Conservation (phyloP, 92 coral and sea anemone genomes). For the Siderastrea radians region DNA sequence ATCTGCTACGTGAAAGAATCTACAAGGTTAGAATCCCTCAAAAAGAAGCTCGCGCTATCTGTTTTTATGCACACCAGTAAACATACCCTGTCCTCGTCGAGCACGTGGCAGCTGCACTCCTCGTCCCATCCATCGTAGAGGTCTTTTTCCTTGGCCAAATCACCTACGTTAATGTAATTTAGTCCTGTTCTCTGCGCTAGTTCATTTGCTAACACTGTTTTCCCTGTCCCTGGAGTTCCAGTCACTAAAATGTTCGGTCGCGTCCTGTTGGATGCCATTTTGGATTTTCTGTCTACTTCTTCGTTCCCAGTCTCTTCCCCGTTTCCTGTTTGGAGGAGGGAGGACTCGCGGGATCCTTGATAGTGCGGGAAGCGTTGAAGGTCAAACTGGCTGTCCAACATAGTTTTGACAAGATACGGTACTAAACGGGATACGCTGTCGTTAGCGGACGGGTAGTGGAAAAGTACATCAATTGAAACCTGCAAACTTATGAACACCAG, state of each 20-base stretch:
- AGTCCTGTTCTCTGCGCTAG: constrained; percentile 91
- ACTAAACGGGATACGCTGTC: too few relatives aligned
- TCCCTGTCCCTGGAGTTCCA: constrained; percentile 99
- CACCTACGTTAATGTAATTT: constrained; percentile 85
- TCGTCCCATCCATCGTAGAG: constrained; percentile 97
- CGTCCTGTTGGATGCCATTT: constrained; percentile 86
- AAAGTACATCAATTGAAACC: too few relatives aligned
- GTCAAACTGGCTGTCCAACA: too few relatives aligned
- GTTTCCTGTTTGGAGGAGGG: too few relatives aligned
- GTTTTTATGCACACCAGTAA: neutral
- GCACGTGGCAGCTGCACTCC: constrained; percentile 90
- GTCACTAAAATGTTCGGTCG: constrained; percentile 94
- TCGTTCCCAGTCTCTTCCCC: neutral
- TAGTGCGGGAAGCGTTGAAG: too few relatives aligned
- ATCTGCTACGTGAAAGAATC: neutral
- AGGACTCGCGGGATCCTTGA: too few relatives aligned
- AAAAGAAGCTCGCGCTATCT: neutral
- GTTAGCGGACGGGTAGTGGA: too few relatives aligned
- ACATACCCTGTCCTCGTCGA: constrained; percentile 93
- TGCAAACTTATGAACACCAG: too few relatives aligned
- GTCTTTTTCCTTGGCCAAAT: constrained; percentile 94
- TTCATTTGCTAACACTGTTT: constrained; percentile 86
- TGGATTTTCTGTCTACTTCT: neutral
- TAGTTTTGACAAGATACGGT: too few relatives aligned
- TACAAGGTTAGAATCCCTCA: neutral